Conservation (phyloP, 1,140 invertebrate species). For the Propsilocerus akamusi region DNA sequence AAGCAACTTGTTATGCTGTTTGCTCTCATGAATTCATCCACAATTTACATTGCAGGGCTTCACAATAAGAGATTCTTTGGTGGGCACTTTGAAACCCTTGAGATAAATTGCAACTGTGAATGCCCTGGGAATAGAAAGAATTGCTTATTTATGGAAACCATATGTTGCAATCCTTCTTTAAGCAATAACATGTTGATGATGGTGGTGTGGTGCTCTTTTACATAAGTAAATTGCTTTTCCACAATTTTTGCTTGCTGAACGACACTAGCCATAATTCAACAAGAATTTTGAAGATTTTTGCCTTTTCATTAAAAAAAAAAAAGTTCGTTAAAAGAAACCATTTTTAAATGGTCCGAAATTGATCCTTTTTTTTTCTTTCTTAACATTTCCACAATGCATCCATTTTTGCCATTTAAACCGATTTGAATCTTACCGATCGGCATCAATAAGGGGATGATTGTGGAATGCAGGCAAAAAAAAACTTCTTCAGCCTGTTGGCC, state of each 20-base stretch:
- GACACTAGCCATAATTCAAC: too few species aligned
- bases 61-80: neutral
- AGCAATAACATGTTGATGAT: constrained; percentile 1
- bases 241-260: too few species aligned
- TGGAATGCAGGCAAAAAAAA: constrained; percentile 4
- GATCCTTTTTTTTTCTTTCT: too few species aligned
- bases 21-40: neutral
- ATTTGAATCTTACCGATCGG: neutral
- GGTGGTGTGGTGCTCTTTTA: neutral
- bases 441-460: neutral
- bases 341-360: neutral
- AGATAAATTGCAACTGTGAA: too few species aligned
- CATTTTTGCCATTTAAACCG: constrained; percentile 1
- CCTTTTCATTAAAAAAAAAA: neutral
- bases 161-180: neutral
- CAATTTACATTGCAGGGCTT: neutral
- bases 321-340: neutral
- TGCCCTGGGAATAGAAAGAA: neutral
- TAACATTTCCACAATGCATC: too few species aligned
- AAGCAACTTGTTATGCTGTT: neutral
- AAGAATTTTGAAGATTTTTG: too few species aligned
- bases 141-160: neutral
- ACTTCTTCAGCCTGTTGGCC: neutral
- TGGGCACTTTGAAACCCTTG: too few species aligned
- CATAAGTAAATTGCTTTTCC: neutral